phyloP scores from a whole-genome alignment of 1,140 invertebrate species.

The Probaryconus sp. region DNA sequence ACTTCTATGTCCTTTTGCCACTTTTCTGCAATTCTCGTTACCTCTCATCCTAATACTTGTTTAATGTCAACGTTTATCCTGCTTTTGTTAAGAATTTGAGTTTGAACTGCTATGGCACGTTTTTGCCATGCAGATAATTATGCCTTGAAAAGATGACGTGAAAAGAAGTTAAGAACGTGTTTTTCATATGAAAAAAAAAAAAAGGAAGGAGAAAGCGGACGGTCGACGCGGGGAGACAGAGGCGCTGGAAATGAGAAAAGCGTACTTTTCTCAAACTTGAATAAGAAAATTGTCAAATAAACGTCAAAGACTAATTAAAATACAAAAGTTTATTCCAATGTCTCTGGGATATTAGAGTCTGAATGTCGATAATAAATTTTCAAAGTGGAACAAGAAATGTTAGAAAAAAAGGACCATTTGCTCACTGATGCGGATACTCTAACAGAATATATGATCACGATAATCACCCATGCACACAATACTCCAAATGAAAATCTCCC shows the following conservation, averaged over 20 bases:
- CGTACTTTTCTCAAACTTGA: background rate
- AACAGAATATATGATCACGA: background rate
- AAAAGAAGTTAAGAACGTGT: background rate
- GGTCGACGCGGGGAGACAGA: too few species aligned
- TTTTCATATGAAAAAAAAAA: slow-evolving; percentile 1
- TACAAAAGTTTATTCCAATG: background rate
- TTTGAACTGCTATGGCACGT: background rate
- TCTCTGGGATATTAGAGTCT: background rate
- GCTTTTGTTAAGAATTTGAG: background rate
- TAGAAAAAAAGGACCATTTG: background rate
- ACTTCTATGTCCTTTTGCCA: slow-evolving; percentile 1
- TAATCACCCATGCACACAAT: too few species aligned
- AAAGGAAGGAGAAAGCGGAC: background rate
- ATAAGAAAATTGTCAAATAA: background rate
- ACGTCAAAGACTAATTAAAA: background rate
- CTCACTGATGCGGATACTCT: background rate
- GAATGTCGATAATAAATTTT: background rate
- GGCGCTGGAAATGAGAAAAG: too few species aligned
- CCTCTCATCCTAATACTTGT: background rate
- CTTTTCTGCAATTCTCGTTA: background rate
- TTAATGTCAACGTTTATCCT: slow-evolving; percentile 1
- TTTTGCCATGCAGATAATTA: slow-evolving; percentile 4
- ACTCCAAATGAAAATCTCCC: too few species aligned
- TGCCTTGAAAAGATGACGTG: too few species aligned
- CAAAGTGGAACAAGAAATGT: background rate